phyloP scores from a whole-genome alignment of 2,113 vertebrate genomes.

The Gasterosteus aculeatus region DNA sequence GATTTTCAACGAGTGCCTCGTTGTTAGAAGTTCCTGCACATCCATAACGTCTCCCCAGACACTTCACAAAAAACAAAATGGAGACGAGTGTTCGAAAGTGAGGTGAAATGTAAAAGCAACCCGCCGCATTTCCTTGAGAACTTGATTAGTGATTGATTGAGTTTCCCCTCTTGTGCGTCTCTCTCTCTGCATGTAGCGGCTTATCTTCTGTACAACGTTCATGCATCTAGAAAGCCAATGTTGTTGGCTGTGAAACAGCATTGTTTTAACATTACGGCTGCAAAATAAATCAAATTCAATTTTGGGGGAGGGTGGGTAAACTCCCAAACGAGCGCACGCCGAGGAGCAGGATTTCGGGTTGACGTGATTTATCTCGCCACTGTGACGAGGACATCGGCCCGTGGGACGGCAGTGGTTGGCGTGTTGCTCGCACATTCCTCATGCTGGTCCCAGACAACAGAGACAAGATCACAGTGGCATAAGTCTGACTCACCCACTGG shows the following conservation, averaged over 20 bases:
- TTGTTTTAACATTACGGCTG: not conserved
- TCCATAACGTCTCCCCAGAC: not conserved
- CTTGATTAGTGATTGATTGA: constrained; percentile 50
- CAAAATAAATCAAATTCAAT: constrained; percentile 4
- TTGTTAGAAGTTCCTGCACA: not conserved
- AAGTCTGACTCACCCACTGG: constrained; percentile 90
- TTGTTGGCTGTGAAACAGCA: constrained; percentile 1
- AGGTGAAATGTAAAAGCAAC: constrained; percentile 47
- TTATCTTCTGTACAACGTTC: constrained; percentile 18
- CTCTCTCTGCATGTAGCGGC: constrained; percentile 22
- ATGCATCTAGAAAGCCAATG: constrained; percentile 16
- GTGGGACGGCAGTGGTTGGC: constrained; percentile 32
- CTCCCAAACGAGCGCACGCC: not conserved
- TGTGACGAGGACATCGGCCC: constrained; percentile 30
- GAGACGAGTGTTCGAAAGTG: constrained; percentile 13
- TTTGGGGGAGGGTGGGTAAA: not conserved
- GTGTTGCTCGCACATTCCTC: constrained; percentile 60
- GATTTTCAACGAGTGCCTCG: not conserved
- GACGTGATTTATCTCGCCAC: constrained; percentile 43
- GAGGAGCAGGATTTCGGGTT: constrained; percentile 13
- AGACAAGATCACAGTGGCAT: constrained; percentile 32
- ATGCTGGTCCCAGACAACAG: constrained; percentile 40
- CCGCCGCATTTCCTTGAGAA: constrained; percentile 59
- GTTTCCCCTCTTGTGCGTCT: constrained; percentile 77
- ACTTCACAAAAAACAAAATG: constrained; percentile 16